Evolutionary conservation across 64 coral and sea anemone genomes (phyloP), one percentile per base, ranked within the genome.

Genomic region (Pachyseris speciosa): DNA sequence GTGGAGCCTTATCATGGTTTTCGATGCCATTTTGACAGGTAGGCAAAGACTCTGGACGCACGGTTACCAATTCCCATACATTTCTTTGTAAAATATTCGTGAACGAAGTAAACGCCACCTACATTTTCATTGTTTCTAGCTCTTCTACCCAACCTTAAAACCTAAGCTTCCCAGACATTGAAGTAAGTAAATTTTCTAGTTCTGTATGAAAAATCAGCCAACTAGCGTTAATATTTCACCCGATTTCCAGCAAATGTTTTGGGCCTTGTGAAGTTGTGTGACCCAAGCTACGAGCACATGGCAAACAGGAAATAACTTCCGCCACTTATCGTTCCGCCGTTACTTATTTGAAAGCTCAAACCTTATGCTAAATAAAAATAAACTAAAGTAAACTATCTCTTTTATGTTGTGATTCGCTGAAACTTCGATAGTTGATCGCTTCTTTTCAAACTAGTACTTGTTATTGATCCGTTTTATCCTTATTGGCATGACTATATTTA

Each of bases 131-230:
- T 43, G 43, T 67, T 84, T 84, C 37, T 59, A 60, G 53, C 78
- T 16, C 50, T 83, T 83, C 53, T 83, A 7, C 2, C 53, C 9
- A 16, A 17, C 24, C 65, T 84, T 64, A 84, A 64, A 44, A 25
- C 60, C 65, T 43, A 28, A 65, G 80, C 80, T 85, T 40, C 63
- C 50, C 19, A 72, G 69, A 87, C 73, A 87, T 87, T 74, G 19
- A 87, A 74, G 85, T 87, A 87, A 58, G 67, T 87, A 74, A 72
- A 70, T 87, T 87, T 39, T 87, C 85, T 87, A 74, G 71, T 48
- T 86, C 20, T 86, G 84, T 86, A 69, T 65, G 19, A 55, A 86
- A 86, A 72, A 52, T 72, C 19, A 86, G 67, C 17, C 29, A 55
- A 55, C 51, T 55, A 55, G 51, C 51, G 51, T 12, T 55, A 55